phyloP scores from a whole-genome alignment of 1,140 invertebrate species.

The Neodiprion pinetum region DNA sequence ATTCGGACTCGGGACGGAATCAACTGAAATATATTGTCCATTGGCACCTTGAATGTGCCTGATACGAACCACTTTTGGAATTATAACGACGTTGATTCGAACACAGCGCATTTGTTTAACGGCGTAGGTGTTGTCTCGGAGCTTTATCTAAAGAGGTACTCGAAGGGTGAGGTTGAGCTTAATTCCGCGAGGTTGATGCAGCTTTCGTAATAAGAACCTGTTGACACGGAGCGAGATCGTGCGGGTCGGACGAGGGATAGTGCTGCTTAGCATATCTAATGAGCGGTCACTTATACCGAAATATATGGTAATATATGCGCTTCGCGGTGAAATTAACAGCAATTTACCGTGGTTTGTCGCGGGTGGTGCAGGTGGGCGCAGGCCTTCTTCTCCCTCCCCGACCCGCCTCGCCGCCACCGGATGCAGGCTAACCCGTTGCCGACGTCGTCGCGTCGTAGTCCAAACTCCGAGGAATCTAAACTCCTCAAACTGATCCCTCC shows the following conservation, averaged over 20 bases:
- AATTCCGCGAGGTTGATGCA: neutral
- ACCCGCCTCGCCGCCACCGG: constrained; percentile 3
- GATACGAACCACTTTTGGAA: too few species aligned
- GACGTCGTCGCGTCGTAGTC: constrained; percentile 13
- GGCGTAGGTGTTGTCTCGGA: too few species aligned
- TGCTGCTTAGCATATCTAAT: constrained; percentile 38
- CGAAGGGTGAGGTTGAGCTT: neutral
- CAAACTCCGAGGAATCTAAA: neutral
- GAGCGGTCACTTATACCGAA: constrained; percentile 38
- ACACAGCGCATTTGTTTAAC: too few species aligned
- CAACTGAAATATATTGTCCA: too few species aligned
- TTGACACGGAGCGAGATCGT: constrained; percentile 1
- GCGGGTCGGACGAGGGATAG: neutral
- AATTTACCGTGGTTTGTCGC: constrained; percentile 31
- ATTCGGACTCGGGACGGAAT: too few species aligned
- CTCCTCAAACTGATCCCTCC: constrained; percentile 23
- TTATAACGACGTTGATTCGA: too few species aligned
- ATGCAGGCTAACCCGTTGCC: constrained; percentile 11
- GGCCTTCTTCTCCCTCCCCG: constrained; percentile 8
- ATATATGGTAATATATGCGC: constrained; percentile 42
- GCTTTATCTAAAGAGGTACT: too few species aligned
- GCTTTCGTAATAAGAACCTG: constrained; percentile 6
- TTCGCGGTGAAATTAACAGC: constrained; percentile 37
- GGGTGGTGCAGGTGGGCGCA: constrained; percentile 17
- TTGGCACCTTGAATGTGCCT: too few species aligned